Evolutionary conservation across 1,140 invertebrate species (phyloP), one percentile per base, ranked within the genome.

Genomic region (Drosophila sucinea): DNA sequence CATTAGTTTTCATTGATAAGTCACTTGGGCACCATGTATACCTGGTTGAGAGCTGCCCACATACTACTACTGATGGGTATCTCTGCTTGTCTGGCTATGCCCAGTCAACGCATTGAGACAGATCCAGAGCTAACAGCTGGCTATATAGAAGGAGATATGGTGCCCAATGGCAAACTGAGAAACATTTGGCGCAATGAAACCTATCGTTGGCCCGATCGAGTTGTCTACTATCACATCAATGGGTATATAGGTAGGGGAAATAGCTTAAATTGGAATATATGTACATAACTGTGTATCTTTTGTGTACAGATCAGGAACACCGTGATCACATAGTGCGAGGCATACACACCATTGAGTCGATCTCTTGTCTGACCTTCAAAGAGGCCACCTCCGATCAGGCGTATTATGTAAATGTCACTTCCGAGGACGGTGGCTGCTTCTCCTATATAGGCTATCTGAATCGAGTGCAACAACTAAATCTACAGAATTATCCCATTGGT

Each of bases 211-310:
- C 93, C 94, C 0, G 91, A 94, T 67, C 94, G 94, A 32, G 92
- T 94, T 63, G 93, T 96, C 1, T 93, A 94, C 23, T 95, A 94
- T 75, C 92, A 92, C 32, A 95, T 96, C 27, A 92, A 94, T 29
- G 33, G 23, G 1, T 27, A 74, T 25, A 84, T 89, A 27, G 84
- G 84, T 89, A 68, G 56, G 63, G 1, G n/a, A 1, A n/a, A 0
- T 7, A 11, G 4, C 7, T 11, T 32, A 7, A 47, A 6, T 30
- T 30, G 0, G 25, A 33, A 17, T 25, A 51, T 11, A n/a, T n/a
- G 2, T 8, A 51, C 7, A 27, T 10, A 51, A 2, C n/a, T 35
- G 17, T n/a, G 2, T 6, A 5, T 17, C 10, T 17, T 5, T 4
- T 35, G 51, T 58, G 1, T 7, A 10, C 23, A 90, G 87, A 90